These are phyloP conservation scores for Bubo scandiacus DNA, from an alignment of 2,113 vertebrate species.

Conservation along the genomic window DNA sequence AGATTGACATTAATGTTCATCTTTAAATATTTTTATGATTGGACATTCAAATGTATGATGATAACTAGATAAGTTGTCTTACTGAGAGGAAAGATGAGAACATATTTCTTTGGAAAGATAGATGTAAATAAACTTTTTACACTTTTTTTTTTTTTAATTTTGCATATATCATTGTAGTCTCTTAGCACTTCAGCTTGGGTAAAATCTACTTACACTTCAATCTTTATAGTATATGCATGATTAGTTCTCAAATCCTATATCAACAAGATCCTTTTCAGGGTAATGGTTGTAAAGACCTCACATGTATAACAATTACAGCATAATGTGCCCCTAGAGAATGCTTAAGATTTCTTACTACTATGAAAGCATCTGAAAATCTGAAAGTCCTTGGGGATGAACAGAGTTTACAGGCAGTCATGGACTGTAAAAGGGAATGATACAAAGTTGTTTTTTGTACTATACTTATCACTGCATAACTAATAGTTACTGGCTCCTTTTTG, in stretches of 20 bases:
- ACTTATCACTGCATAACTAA: not conserved
- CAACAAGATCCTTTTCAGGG: conserved; percentile 9
- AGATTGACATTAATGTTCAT: not conserved
- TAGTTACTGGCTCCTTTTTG: not conserved
- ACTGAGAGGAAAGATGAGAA: not conserved
- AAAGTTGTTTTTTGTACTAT: not conserved
- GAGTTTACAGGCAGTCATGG: not conserved
- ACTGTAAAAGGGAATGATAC: not conserved
- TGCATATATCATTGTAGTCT: not conserved
- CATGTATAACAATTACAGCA: conserved; percentile 17
- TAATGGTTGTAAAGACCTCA: not conserved
- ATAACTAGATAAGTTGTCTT: not conserved
- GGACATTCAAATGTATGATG: not conserved
- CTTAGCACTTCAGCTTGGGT: not conserved
- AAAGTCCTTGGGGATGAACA: not conserved
- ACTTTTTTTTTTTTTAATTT: not conserved
- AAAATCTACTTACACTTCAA: not conserved
- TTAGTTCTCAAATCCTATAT: conserved; percentile 24
- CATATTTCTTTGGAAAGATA: not conserved
- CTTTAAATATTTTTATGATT: not conserved
- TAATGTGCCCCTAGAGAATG: not conserved
- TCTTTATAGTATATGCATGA: not conserved
- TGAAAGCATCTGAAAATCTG: not conserved
- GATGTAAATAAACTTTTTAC: not conserved
- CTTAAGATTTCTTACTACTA: not conserved